Evolutionary conservation across 2,888 invertebrate genomes (phyloP), one percentile per base, ranked within the genome.

Genomic region (Trichopoda pennipes): DNA sequence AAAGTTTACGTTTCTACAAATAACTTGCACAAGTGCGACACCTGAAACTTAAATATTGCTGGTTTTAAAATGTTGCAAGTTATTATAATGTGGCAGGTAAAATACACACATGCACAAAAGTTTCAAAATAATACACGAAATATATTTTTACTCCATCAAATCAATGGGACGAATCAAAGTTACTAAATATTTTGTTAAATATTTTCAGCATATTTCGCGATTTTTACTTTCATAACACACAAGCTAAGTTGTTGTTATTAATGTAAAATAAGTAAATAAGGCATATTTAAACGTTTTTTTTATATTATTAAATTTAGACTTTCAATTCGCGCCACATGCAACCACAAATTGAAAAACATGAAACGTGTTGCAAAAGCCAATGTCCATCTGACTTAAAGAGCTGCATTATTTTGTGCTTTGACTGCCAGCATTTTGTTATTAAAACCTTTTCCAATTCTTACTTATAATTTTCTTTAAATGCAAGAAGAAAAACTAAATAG

Each of bases 191-290:
- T 21, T 76, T 42, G 23, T 55, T 49, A 53, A 44, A 44, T 35
- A 61, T 68, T 68, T 72, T 68, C 32, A 38, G 19, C 47, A 81
- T 69, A 53, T 56, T 61, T 76, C 72, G 47, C 64, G 28, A 61
- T 72, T 61, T 69, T 35, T 44, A 32, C 19, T 77, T 81, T 81
- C 38, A 58, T 53, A 81, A 81, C 16, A 49, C 19, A 49, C 28
- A 6, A 35, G 49, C 6, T 38, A 23, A 42, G 17, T 38, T 66
- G 17, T 38, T 66, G 47, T 64, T 64, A 56, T 19, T 63, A 63
- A 56, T 47, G 47, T 51, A 42, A 38, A 70, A 56, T 42, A 47
- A 53, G 1, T 28, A 28, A 28, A 28, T 28, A 28, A 1, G 8
- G 1, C 3, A 28, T 28, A 42, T n/a, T 21, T 35, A 35, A 38